Percentiles rank a stretch among this genome's conserved stretches.
Conservation (phyloP, 2,113 vertebrate species). For the Meles meles region DNA sequence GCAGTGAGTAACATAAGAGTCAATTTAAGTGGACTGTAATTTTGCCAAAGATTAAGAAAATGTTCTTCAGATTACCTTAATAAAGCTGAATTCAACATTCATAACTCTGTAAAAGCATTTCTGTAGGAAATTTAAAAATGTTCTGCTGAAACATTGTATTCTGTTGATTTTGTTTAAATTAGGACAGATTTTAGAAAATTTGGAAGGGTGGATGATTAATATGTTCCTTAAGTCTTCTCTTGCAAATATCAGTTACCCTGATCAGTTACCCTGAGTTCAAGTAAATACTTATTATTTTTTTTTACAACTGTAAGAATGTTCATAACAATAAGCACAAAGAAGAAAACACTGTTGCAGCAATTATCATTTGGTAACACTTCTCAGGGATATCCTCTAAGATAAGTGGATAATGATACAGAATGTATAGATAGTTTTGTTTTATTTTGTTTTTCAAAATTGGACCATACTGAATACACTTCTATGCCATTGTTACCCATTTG, state of each 20-base stretch:
- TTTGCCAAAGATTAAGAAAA: not conserved
- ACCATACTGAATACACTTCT: not conserved
- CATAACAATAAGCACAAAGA: not conserved
- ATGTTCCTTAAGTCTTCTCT: not conserved
- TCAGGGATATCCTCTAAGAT: not conserved
- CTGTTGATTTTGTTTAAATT: constrained; percentile 1
- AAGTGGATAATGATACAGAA: not conserved
- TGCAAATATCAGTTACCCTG: not conserved
- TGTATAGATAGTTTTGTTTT: not conserved
- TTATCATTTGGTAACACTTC: not conserved
- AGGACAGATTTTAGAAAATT: not conserved
- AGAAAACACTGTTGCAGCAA: not conserved
- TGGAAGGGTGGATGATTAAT: not conserved
- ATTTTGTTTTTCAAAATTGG: not conserved
- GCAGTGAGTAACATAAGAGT: not conserved
- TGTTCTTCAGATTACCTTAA: not conserved
- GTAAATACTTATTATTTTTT: not conserved
- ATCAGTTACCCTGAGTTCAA: not conserved
- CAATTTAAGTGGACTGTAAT: not conserved
- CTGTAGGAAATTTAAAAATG: not conserved
- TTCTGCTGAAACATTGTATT: not conserved
- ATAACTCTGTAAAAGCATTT: not conserved
- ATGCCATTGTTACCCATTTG: not conserved
- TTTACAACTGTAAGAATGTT: not conserved
- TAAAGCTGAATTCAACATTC: not conserved